Conservation (phyloP, 2,113 vertebrate species). For the Gavialis gangeticus region DNA sequence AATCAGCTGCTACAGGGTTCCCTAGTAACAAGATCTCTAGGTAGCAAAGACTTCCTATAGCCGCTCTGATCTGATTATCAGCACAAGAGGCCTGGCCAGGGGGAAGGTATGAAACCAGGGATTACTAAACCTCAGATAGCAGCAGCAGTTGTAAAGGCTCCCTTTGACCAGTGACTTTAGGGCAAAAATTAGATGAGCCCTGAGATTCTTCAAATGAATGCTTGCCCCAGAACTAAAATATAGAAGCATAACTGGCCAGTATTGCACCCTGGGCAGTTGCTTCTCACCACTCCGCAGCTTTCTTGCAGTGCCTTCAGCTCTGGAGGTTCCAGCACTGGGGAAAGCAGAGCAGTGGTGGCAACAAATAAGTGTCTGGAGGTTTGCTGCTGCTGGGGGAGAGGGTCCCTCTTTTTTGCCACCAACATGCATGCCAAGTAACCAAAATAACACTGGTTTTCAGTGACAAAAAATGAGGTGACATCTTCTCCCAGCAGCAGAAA, state of each 20-base stretch:
- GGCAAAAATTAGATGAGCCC: background rate
- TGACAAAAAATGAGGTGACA: too few relatives aligned
- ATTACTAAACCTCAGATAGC: background rate
- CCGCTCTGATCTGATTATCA: background rate
- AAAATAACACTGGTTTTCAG: too few relatives aligned
- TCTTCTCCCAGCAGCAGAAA: too few relatives aligned
- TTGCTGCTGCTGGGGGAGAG: too few relatives aligned
- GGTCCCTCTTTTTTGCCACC: too few relatives aligned
- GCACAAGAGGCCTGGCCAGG: background rate
- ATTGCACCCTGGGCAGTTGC: too few relatives aligned
- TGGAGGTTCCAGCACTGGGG: too few relatives aligned
- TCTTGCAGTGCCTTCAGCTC: too few relatives aligned
- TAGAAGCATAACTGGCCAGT: background rate
- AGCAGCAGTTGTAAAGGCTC: background rate
- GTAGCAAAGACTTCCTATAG: background rate
- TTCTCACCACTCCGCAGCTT: too few relatives aligned
- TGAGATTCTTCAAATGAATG: background rate
- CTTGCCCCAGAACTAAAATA: background rate
- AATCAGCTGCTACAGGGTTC: background rate
- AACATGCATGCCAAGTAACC: too few relatives aligned
- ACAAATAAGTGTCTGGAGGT: too few relatives aligned
- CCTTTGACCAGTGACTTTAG: background rate
- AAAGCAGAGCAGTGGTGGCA: too few relatives aligned
- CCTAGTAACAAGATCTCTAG: background rate
- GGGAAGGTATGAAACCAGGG: background rate